phyloP scores from a whole-genome alignment of 1,140 invertebrate genomes.

The Dendroctonus ponderosae region DNA sequence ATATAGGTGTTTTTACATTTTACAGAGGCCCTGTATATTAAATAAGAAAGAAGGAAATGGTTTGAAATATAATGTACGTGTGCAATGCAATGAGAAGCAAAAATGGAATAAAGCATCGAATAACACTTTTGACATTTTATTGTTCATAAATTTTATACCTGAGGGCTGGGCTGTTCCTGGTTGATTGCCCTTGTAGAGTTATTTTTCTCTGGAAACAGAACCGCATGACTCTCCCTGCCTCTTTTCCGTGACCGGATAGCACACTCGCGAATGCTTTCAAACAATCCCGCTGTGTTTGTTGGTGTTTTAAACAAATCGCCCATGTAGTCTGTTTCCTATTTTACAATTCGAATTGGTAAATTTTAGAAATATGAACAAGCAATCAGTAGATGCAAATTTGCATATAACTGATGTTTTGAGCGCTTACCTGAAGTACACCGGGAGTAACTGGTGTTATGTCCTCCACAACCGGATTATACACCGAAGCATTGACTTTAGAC shows the following conservation, averaged over 20 bases:
- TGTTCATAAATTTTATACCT: too few relatives aligned
- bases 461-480: conserved; percentile 31
- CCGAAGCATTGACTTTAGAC: conserved; percentile 1
- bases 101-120: too few relatives aligned
- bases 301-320: conserved; percentile 36
- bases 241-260: conserved; percentile 30
- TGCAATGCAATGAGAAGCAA: too few relatives aligned
- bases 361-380: too few relatives aligned
- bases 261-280: conserved; percentile 33
- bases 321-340: conserved; percentile 4
- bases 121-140: too few relatives aligned
- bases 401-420: neutral
- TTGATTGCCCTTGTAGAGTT: too few relatives aligned
- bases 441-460: conserved; percentile 36
- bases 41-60: too few relatives aligned
- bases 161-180: too few relatives aligned
- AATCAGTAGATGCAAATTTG: neutral
- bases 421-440: conserved; percentile 4
- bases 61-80: too few relatives aligned
- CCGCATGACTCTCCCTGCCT: conserved; percentile 13
- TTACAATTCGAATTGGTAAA: neutral
- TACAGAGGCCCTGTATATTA: too few relatives aligned
- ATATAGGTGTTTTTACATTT: too few relatives aligned
- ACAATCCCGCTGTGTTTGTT: conserved; percentile 33
- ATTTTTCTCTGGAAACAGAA: too few relatives aligned